Percentiles rank a stretch among this genome's conserved stretches.
These are phyloP conservation scores for Desmophyllum pertusum DNA, from an alignment of 92 coral and sea anemone species.

Conservation along the genomic window DNA sequence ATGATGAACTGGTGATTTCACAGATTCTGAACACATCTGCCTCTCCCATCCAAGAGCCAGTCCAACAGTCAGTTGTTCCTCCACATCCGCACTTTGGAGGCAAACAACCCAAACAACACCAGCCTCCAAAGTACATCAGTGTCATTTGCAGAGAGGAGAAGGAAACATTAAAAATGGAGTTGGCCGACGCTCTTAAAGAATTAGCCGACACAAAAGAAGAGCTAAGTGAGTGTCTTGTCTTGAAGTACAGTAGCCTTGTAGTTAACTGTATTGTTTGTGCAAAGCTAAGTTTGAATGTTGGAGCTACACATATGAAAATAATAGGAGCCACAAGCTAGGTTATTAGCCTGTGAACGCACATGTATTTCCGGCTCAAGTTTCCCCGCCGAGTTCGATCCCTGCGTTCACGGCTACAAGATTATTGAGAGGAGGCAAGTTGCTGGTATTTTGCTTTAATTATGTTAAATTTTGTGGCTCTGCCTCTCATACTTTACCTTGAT, in stretches of 20 bases:
- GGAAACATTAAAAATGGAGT: constrained; percentile 15
- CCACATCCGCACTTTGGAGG: neutral
- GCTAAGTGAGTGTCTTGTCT: constrained; percentile 24
- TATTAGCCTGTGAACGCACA: too few species aligned
- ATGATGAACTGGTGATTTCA: neutral
- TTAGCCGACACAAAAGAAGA: constrained; percentile 12
- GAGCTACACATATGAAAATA: neutral
- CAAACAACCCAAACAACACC: neutral
- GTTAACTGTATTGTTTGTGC: too few species aligned
- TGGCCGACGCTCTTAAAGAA: constrained; percentile 20
- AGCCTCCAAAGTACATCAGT: neutral
- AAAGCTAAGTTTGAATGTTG: neutral
- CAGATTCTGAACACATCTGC: constrained; percentile 10
- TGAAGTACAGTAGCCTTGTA: neutral
- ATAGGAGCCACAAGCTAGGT: too few species aligned
- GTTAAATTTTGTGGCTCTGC: too few species aligned
- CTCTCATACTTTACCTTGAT: too few species aligned
- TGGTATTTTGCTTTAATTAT: too few species aligned
- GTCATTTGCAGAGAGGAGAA: constrained; percentile 32
- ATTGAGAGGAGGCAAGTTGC: too few species aligned
- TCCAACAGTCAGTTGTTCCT: neutral
- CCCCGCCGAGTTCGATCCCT: too few species aligned
- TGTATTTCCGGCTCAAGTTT: too few species aligned
- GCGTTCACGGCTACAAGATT: too few species aligned
- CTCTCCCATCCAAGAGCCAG: neutral